Base-by-base conservation (phyloP, 2,888 invertebrate species). In the Philereme transversata region DNA sequence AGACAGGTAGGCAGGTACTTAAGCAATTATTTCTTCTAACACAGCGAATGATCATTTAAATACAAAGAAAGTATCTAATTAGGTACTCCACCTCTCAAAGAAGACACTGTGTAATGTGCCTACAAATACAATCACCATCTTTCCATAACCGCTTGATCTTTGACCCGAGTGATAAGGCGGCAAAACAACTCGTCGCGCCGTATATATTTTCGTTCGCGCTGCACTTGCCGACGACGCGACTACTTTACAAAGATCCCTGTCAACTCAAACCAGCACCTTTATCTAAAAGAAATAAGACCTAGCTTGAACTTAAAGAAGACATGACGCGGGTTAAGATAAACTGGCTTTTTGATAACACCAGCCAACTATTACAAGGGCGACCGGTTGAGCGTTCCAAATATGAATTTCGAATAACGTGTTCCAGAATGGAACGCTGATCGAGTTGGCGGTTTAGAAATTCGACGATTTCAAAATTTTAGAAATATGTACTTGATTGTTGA, bases 311-410 rank as follows among this genome's bases (percentile, higher is more conserved):
- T 56, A 61, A 43, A 44, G 53, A 63, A 55, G 64, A 77, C 78
- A 75, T 82, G 81, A 84, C 83, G 83, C 60, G 73, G 86, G 62
- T 78, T 86, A 69, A 53, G 4, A 38, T 68, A 74, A 68, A 73
- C 66, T 86, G 84, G 88, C 67, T 76, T 73, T 81, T 77, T 90
- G 90, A 91, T 91, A 91, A 88, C 90, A 87, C 88, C 86, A 85
- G 86, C 86, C 90, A 91, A 91, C 91, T 91, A 91, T 91, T 91
- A 91, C 91, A 91, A 91, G 91, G 91, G 91, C 91, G 89, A 89
- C 91, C 88, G 88, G 90, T 90, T 85, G 82, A 83, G 82, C 86
- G 87, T 84, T 86, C 87, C 89, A 86, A 90, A 88, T 89, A 88
- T 87, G 83, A 90, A 88, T 85, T 89, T 88, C 86, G 82, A 84